Evolutionary conservation across 2,113 vertebrate species (phyloP).

Genomic region (Perccottus glenii): DNA sequence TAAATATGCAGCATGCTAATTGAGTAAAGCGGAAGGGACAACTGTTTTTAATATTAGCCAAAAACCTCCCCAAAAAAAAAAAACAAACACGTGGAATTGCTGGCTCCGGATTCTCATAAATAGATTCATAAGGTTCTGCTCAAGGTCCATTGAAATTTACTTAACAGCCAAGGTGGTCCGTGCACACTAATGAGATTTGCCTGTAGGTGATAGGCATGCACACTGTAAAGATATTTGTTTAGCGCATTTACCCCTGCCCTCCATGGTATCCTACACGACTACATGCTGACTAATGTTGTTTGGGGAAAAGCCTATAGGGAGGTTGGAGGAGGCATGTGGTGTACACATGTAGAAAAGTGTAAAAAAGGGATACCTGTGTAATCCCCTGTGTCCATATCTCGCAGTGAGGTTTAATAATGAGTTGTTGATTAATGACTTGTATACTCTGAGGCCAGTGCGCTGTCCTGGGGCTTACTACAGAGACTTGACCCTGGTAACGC

Average conservation of each 20-base stretch:
- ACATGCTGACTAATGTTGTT: conserved; percentile 32
- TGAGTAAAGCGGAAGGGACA: conserved; percentile 27
- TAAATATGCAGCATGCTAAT: conserved; percentile 61
- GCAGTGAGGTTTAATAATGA: not conserved
- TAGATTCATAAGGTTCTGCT: conserved; percentile 56
- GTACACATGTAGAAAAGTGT: not conserved
- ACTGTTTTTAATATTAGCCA: conserved; percentile 31
- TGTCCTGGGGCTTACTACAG: conserved; percentile 40
- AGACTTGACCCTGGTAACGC: conserved; percentile 11
- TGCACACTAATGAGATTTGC: conserved; percentile 26
- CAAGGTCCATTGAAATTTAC: conserved; percentile 29
- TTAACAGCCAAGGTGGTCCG: conserved; percentile 15
- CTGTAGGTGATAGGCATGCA: conserved; percentile 27
- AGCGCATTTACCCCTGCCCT: conserved; percentile 9
- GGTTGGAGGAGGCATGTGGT: conserved; percentile 7
- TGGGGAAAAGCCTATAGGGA: conserved; percentile 10
- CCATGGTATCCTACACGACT: not conserved
- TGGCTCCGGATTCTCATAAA: conserved; percentile 48
- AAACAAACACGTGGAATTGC: conserved; percentile 29
- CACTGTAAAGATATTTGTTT: conserved; percentile 8
- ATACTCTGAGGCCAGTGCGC: conserved; percentile 27
- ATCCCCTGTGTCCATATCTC: not conserved
- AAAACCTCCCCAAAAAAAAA: conserved; percentile 10
- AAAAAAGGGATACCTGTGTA: not conserved
- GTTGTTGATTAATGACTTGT: conserved; percentile 3